Base-by-base conservation (phyloP, 2,888 invertebrate genomes). In the Lymantria monacha region DNA sequence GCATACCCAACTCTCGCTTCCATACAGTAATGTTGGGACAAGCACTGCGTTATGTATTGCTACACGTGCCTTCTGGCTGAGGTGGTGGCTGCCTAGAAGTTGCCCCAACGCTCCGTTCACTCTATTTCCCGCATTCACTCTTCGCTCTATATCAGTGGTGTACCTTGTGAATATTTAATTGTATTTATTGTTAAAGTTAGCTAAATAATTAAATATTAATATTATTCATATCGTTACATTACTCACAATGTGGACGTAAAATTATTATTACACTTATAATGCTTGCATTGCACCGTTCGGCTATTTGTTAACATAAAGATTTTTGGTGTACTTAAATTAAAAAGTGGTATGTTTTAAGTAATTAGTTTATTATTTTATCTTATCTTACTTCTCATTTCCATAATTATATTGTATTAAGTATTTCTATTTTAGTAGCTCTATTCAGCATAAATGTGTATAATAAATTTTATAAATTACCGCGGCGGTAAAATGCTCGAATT, bases 311-410 rank as follows among this genome's bases (percentile, higher is more conserved):
- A 41, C 41, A 41, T 13, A 14, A 1, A 14, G 5, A 0, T 42
- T 30, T 42, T 42, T 30, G n/a, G 22, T 30, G 8, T 42, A 22
- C 30, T 2, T 47, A 47, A 33, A 41, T 51, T 50, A 45, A 30
- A 13, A 45, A 45, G 22, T 14, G 15, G 12, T 31, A 22, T 30
- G 9, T 40, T 12, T 38, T 12, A 37, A 8, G 33, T 33, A 14
- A 10, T 12, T 15, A 49, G 33, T 49, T 33, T 40, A n/a, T 41
- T 41, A 49, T 41, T 5, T 10, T 10, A 33, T 22, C 22, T 22
- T 22, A 22, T 33, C 10, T 9, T 33, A 33, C 33, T 10, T 33
- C 9, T 33, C 10, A 10, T 33, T 33, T 33, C 10, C 10, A 33
- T 33, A 33, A 33, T 10, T 33, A 33, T 10, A 33, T 33, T 33